phyloP scores from a whole-genome alignment of 2,888 invertebrate species.

The Thyatira batis region DNA sequence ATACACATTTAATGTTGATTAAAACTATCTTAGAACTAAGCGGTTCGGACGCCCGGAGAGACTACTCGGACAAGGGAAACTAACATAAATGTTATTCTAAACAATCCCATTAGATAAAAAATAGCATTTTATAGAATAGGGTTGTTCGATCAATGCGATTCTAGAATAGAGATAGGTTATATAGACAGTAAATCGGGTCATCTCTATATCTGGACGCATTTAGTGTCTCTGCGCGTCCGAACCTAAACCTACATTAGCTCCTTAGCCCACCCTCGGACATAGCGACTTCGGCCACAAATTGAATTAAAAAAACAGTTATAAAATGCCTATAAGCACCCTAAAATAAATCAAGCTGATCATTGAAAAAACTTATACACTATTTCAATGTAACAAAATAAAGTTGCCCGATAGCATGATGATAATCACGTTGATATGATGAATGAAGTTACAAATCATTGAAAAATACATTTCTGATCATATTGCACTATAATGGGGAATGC shows the following conservation, averaged over 20 bases:
- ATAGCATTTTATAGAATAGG: conserved; percentile 19
- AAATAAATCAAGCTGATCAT: conserved; percentile 46
- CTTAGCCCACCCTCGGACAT: conserved; percentile 64
- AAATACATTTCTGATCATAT: not conserved
- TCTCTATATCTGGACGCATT: conserved; percentile 43
- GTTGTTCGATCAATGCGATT: conserved; percentile 29
- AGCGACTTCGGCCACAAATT: conserved; percentile 71
- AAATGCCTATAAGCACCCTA: conserved; percentile 64
- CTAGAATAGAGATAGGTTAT: conserved; percentile 16
- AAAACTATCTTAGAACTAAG: conserved; percentile 66
- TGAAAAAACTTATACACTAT: conserved; percentile 33
- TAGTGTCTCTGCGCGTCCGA: conserved; percentile 48
- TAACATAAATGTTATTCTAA: conserved; percentile 25
- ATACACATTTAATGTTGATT: conserved; percentile 81
- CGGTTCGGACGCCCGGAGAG: conserved; percentile 58
- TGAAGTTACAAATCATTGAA: not conserved
- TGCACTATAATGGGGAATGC: not conserved
- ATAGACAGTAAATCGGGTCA: conserved; percentile 19
- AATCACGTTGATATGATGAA: not conserved
- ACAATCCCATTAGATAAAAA: conserved; percentile 27
- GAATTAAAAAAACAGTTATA: conserved; percentile 44
- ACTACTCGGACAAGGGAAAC: conserved; percentile 22
- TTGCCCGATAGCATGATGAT: conserved; percentile 5
- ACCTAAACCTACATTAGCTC: conserved; percentile 51
- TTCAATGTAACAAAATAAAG: conserved; percentile 30